phyloP scores from a whole-genome alignment of 2,113 vertebrate species.

The Phrynocephalus versicolor region DNA sequence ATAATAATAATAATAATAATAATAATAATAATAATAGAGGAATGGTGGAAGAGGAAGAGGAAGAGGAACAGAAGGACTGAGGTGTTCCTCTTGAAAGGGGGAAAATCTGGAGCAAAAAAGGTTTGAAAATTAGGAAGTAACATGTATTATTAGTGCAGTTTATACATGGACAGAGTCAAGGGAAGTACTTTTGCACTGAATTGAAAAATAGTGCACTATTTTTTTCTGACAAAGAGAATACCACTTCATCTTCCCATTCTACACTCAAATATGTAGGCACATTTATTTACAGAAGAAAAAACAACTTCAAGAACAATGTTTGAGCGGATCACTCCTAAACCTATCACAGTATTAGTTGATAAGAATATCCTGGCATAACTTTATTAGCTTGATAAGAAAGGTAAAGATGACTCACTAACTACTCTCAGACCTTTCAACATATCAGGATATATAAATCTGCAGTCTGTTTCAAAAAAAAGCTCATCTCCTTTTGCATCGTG shows the following conservation, averaged over 20 bases:
- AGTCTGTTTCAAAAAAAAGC: background rate
- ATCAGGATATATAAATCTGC: background rate
- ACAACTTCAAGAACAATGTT: background rate
- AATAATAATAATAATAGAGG: no score
- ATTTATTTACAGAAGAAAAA: slow-evolving; percentile 27
- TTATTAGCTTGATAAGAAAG: background rate
- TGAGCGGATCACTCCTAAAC: background rate
- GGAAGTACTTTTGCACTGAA: background rate
- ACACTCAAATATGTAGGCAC: background rate
- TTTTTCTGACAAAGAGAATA: background rate
- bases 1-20: no score
- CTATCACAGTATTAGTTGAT: background rate
- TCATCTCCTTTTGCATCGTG: slow-evolving; percentile 14
- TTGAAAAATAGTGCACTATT: background rate
- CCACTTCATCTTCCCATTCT: background rate
- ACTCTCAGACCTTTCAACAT: background rate
- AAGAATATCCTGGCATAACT: background rate
- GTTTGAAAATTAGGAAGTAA: background rate
- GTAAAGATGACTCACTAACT: slow-evolving; percentile 11
- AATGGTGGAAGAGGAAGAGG: no score
- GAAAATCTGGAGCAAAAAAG: background rate
- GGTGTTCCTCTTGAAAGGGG: background rate
- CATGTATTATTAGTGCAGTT: background rate
- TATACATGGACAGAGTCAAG: no score
- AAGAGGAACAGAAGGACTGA: background rate